These are phyloP conservation scores for Xenotilapia leptura DNA, from an alignment of 2,113 vertebrate genomes.

Conservation along the genomic window DNA sequence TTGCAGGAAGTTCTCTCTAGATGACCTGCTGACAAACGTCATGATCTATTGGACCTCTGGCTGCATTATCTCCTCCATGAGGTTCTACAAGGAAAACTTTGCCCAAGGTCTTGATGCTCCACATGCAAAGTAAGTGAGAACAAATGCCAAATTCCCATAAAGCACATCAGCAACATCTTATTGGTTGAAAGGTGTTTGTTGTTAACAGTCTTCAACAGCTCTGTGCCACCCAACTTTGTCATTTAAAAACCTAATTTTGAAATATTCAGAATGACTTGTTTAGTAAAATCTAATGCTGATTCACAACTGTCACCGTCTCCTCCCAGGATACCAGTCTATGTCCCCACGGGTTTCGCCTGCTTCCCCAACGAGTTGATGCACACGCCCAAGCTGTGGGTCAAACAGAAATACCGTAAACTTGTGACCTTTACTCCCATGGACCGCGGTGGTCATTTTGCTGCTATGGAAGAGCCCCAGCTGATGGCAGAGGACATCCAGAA, in stretches of 20 bases:
- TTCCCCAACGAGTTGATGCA: conserved; percentile 79
- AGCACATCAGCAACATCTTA: neutral
- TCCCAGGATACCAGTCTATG: conserved; percentile 62
- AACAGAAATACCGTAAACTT: conserved; percentile 70
- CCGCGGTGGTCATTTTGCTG: conserved; percentile 81
- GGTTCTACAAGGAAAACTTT: conserved; percentile 85
- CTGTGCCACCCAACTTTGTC: neutral
- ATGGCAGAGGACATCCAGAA: conserved; percentile 79
- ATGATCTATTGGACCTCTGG: conserved; percentile 88
- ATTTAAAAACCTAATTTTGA: neutral
- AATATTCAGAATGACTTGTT: neutral
- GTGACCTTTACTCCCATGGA: conserved; percentile 69
- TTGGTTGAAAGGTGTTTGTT: neutral
- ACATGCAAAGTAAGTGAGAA: conserved; percentile 52
- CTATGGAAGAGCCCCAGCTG: conserved; percentile 82
- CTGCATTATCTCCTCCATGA: conserved; percentile 82
- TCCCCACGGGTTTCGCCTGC: conserved; percentile 75
- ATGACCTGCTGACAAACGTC: conserved; percentile 85
- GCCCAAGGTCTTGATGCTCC: conserved; percentile 40
- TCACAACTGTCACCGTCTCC: neutral
- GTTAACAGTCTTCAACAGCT: neutral
- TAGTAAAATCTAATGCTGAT: neutral
- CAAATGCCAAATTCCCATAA: neutral
- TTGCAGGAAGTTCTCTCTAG: conserved; percentile 80
- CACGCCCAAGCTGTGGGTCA: conserved; percentile 68